Conservation (phyloP, 2,888 invertebrate species). For the Neocrepidodera transversa region DNA sequence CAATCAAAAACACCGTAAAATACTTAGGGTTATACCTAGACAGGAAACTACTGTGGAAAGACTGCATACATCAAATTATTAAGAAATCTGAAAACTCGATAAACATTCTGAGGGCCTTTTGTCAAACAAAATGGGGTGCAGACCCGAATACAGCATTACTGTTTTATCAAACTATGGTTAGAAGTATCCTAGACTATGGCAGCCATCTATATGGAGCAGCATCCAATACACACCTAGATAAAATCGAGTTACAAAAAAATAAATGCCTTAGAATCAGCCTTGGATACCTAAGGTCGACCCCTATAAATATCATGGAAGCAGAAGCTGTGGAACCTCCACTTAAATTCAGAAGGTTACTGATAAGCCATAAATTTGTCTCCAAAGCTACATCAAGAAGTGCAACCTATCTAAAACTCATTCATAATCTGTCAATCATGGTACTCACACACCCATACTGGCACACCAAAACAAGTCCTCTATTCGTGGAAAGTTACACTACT, state of each 20-base stretch:
- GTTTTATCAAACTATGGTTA: not conserved
- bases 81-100: too few species aligned
- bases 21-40: too few species aligned
- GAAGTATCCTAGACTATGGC: not conserved
- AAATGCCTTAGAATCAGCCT: not conserved
- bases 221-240: not conserved
- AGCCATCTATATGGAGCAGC: not conserved
- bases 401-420: not conserved
- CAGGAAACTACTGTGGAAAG: too few species aligned
- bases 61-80: too few species aligned
- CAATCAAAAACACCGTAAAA: too few species aligned
- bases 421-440: not conserved
- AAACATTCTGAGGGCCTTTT: not conserved
- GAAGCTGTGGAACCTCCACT: not conserved
- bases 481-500: not conserved
- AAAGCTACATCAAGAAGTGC: not conserved
- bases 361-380: not conserved
- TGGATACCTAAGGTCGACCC: not conserved
- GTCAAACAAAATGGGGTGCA: not conserved
- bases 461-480: not conserved
- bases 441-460: not conserved
- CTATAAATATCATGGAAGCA: not conserved
- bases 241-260: not conserved
- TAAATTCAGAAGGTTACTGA: not conserved
- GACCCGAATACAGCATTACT: not conserved